Percentiles rank a stretch among this genome's conserved stretches.
Evolutionary conservation across 2,888 invertebrate species (phyloP).

Genomic region (Drosophila borealis): DNA sequence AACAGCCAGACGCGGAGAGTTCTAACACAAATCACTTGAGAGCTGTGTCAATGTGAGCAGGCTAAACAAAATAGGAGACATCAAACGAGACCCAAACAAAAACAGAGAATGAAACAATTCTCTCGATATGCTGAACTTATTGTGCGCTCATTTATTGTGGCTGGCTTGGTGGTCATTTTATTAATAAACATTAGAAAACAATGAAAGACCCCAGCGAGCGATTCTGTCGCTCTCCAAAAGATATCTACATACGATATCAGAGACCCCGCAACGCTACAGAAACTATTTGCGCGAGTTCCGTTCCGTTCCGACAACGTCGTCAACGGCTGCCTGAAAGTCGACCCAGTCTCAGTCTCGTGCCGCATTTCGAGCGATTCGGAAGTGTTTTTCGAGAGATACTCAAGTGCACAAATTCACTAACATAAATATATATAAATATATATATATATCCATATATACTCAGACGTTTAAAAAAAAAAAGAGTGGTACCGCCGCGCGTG

Average conservation of each 20-base stretch:
- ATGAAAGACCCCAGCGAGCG: conserved; percentile 31
- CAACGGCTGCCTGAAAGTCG: conserved; percentile 65
- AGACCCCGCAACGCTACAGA: conserved; percentile 47
- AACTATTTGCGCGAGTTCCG: conserved; percentile 53
- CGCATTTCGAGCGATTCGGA: conserved; percentile 81
- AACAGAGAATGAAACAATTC: conserved; percentile 14
- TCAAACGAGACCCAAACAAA: conserved; percentile 9
- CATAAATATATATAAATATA: conserved; percentile 5
- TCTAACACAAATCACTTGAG: conserved; percentile 22
- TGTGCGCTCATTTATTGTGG: conserved; percentile 3
- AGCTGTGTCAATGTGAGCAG: background rate
- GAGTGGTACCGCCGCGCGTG: conserved; percentile 57
- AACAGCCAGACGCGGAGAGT: conserved; percentile 16
- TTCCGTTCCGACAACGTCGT: conserved; percentile 49
- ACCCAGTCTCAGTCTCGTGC: conserved; percentile 72
- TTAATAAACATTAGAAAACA: conserved; percentile 62
- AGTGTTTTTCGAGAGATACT: conserved; percentile 59
- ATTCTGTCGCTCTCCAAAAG: conserved; percentile 31
- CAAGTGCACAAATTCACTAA: conserved; percentile 24
- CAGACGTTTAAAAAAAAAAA: conserved; percentile 1
- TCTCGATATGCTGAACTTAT: conserved; percentile 13
- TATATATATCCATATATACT: background rate
- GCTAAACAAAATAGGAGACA: background rate
- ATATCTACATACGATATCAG: conserved; percentile 46
- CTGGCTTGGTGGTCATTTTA: conserved; percentile 12